These are phyloP conservation scores for Aspiorhynchus laticeps DNA, from an alignment of 2,113 vertebrate genomes.

Conservation along the genomic window DNA sequence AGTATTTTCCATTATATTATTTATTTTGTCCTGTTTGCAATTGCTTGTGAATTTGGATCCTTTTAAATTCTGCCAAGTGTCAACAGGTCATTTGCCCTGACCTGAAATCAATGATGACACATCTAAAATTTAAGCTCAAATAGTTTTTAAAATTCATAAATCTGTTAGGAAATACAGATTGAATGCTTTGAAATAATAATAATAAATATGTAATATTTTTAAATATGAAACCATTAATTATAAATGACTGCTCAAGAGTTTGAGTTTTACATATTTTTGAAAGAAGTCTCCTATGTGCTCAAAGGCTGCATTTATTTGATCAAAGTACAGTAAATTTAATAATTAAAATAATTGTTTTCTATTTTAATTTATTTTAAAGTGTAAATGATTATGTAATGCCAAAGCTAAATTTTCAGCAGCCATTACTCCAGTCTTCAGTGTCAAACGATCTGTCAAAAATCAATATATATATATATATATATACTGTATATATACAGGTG, in stretches of 20 bases:
- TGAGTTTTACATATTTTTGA: neutral
- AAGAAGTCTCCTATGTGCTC: neutral
- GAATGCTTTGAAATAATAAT: neutral
- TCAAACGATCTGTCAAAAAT: too few relatives aligned
- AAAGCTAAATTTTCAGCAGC: too few relatives aligned
- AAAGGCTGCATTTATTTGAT: too few relatives aligned
- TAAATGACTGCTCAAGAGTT: neutral
- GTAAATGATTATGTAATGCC: too few relatives aligned
- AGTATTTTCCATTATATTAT: constrained; percentile 35
- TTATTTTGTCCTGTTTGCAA: constrained; percentile 58
- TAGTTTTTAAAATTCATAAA: neutral
- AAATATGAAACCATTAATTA: too few relatives aligned
- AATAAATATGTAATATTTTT: too few relatives aligned
- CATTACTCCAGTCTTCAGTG: too few relatives aligned
- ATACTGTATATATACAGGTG: too few relatives aligned
- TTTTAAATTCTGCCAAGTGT: constrained; percentile 27
- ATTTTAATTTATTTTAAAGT: too few relatives aligned
- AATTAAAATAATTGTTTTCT: too few relatives aligned
- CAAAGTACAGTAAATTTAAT: too few relatives aligned
- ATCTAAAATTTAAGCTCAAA: neutral
- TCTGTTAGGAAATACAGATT: neutral
- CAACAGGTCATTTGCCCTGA: neutral
- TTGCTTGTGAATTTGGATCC: constrained; percentile 21
- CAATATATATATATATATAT: too few relatives aligned
- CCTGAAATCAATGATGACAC: constrained; percentile 7